Base-by-base conservation (phyloP, 2,888 invertebrate species). In the Coelinius sp. region DNA sequence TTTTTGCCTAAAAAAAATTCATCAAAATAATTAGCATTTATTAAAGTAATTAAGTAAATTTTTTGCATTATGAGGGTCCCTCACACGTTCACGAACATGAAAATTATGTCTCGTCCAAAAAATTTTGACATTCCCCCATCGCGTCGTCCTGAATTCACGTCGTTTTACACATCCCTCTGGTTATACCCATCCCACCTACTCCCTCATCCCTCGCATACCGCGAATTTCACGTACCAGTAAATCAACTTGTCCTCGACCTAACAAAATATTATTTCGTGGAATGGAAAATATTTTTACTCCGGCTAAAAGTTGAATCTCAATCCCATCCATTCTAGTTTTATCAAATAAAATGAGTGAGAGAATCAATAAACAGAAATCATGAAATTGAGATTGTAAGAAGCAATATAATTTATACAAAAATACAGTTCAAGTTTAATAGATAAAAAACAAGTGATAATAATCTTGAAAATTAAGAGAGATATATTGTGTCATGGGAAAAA, bases 401-500 rank as follows among this genome's bases (percentile, higher is more conserved):
- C n/a, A n/a, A n/a, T n/a, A n/a, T n/a, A n/a, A n/a, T n/a, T n/a
- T n/a, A n/a, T n/a, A n/a, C n/a, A n/a, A 20, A 49, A 49, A 49
- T 44, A 44, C 5, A 49, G 17, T 20, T 20, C 14, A 49, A 49
- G 8, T 49, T 14, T 10, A 17, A 17, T 10, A 1, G 46, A 10
- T 25, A 4, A 41, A 38, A 46, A 63, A 12, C 63, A 14, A 38
- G 49, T 52, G 41, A 68, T 41, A 35, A 20, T 59, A 69, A 56
- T 68, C 7, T 31, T 59, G 59, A 59, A 59, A 59, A 59, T 10
- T 17, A 59, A 59, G 52, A 52, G 62, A n/a, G 20, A 70, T 49
- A 68, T 74, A 75, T 68, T 70, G 68, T 72, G 70, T 75, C 75
- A 77, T 78, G 78, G 78, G 77, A 79, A 77, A 79, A 74, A 41